These are phyloP conservation scores for Drosophila kambysellisi DNA, from an alignment of 2,888 invertebrate species.

Conservation along the genomic window DNA sequence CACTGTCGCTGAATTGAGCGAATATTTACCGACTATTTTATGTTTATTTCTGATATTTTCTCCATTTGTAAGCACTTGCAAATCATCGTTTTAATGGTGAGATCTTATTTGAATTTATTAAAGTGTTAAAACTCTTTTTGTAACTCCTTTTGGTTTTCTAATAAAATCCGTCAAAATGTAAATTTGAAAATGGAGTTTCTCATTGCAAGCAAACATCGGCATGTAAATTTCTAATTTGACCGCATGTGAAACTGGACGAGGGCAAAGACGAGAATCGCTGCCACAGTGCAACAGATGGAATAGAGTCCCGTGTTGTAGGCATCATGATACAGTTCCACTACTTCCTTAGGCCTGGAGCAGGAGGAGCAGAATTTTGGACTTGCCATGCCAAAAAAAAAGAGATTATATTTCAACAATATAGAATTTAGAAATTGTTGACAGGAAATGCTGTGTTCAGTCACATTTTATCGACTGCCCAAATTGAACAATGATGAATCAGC, in stretches of 20 bases:
- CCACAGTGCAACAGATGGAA: slow-evolving; percentile 30
- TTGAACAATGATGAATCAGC: slow-evolving; percentile 71
- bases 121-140: background rate
- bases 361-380: background rate
- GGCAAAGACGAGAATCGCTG: slow-evolving; percentile 38
- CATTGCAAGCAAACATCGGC: slow-evolving; percentile 5
- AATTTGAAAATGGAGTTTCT: background rate
- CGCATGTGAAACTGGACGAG: slow-evolving; percentile 16
- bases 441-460: slow-evolving; percentile 10
- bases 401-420: slow-evolving; percentile 4
- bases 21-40: background rate
- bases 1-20: background rate
- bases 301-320: slow-evolving; percentile 35
- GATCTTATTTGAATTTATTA: background rate
- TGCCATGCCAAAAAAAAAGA: slow-evolving; percentile 16
- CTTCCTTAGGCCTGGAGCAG: slow-evolving; percentile 4
- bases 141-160: background rate
- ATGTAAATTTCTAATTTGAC: background rate
- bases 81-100: background rate
- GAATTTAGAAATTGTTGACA: slow-evolving; percentile 16
- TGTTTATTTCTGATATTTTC: background rate
- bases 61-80: background rate
- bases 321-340: slow-evolving; percentile 62
- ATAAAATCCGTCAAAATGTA: background rate
- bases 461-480: slow-evolving; percentile 2